phyloP scores from a whole-genome alignment of 53 echinoderm and acorn worm genomes.

The Hippasteria phrygiana region DNA sequence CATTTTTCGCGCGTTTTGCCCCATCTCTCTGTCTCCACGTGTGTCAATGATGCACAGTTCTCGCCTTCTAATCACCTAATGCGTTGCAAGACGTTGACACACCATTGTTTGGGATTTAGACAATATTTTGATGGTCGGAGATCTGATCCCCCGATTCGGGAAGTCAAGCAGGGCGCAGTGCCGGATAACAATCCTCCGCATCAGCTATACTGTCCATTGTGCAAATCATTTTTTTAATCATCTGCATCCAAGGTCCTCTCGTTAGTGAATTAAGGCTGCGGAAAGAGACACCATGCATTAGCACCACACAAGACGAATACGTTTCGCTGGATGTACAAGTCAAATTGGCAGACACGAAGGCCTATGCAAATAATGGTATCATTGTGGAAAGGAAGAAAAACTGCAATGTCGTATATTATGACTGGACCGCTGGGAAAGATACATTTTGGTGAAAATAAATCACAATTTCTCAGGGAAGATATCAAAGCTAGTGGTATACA shows the following conservation, averaged over 20 bases:
- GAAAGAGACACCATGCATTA: no score
- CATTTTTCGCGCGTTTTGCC: background rate
- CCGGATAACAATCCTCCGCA: background rate
- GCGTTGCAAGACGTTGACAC: conserved; percentile 37
- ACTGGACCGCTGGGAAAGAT: no score
- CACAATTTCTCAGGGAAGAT: no score
- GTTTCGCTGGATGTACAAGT: no score
- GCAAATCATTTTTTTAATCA: conserved; percentile 24
- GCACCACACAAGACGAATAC: no score
- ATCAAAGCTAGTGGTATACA: no score
- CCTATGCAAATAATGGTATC: no score
- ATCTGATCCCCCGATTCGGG: background rate
- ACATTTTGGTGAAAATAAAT: no score
- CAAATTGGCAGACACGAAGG: no score
- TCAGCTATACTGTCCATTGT: background rate
- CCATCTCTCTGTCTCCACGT: background rate
- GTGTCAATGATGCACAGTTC: conserved; percentile 33
- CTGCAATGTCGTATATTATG: no score
- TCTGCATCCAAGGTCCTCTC: background rate
- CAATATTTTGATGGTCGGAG: conserved; percentile 16
- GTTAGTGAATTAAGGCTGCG: no score
- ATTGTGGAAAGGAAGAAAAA: no score
- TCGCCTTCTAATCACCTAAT: conserved; percentile 58
- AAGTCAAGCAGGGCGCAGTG: background rate
- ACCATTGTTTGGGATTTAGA: conserved; percentile 52